Percentiles rank a stretch among this genome's conserved stretches.
Conservation (phyloP, 2,113 vertebrate species). For the Dipodomys stephensi region DNA sequence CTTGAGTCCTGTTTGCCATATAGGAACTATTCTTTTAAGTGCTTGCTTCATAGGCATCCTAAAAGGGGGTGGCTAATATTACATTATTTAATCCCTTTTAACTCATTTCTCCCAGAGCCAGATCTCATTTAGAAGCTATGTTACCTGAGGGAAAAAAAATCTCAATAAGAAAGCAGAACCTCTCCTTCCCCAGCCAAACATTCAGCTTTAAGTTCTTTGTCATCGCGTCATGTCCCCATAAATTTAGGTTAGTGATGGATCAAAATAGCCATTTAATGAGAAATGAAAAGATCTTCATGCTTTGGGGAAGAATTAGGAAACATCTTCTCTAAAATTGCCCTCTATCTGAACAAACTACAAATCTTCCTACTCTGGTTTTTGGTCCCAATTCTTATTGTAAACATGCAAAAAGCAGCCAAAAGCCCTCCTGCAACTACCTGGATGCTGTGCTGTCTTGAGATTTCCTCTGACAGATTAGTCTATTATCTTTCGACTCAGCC, state of each 20-base stretch:
- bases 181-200: background rate
- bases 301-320: background rate
- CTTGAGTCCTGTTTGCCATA: too few relatives aligned
- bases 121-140: background rate
- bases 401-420: background rate
- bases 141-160: constrained; percentile 28
- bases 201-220: background rate
- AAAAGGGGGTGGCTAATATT: background rate
- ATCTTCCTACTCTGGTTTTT: background rate
- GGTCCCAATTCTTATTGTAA: background rate
- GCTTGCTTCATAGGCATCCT: background rate
- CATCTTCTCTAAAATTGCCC: background rate
- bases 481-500: background rate
- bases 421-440: background rate
- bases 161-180: constrained; percentile 6
- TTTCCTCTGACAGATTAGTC: background rate
- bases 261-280: background rate
- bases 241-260: background rate
- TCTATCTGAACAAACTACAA: background rate
- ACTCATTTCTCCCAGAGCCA: constrained; percentile 29
- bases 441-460: background rate
- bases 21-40: background rate
- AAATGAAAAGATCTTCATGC: background rate
- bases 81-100: background rate
- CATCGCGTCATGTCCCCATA: background rate